A percentile compares a stretch with the other conserved stretches of the same genome.
phyloP scores from a whole-genome alignment of 92 coral and sea anemone species.

The Hydrozoanthus gracilis region DNA sequence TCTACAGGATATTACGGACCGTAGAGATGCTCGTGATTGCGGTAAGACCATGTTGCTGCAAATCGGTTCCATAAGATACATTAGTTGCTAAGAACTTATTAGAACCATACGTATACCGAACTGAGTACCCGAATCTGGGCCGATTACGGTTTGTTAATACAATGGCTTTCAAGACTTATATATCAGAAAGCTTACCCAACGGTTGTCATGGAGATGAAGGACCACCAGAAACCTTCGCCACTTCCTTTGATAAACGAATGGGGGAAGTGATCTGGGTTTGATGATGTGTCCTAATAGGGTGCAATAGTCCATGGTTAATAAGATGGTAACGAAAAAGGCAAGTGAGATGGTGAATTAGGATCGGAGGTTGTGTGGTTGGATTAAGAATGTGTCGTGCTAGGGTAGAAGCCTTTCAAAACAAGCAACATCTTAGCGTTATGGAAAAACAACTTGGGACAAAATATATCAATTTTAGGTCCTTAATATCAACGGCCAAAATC shows the following conservation, averaged over 20 bases:
- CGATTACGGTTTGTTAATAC: background rate
- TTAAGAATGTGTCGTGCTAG: no score
- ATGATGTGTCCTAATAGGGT: background rate
- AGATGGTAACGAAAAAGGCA: background rate
- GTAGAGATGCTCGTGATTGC: no score
- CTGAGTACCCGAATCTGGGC: background rate
- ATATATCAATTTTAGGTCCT: no score
- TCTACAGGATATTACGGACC: no score
- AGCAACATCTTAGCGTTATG: no score
- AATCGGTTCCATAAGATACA: background rate
- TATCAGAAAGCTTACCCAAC: background rate
- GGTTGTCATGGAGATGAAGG: background rate
- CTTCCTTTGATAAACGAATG: constrained; percentile 11
- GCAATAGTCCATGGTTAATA: background rate
- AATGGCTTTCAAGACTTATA: background rate
- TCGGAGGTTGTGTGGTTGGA: no score
- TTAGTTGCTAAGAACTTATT: background rate
- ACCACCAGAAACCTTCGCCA: background rate
- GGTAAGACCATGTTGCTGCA: no score
- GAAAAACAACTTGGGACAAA: no score
- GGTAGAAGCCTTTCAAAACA: no score
- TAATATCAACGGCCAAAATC: no score
- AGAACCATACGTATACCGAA: background rate
- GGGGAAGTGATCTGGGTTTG: constrained; percentile 2
- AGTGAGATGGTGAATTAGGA: constrained; percentile 8